These are phyloP conservation scores for Spodoptera frugiperda DNA, from an alignment of 1,140 invertebrate genomes.

Conservation along the genomic window DNA sequence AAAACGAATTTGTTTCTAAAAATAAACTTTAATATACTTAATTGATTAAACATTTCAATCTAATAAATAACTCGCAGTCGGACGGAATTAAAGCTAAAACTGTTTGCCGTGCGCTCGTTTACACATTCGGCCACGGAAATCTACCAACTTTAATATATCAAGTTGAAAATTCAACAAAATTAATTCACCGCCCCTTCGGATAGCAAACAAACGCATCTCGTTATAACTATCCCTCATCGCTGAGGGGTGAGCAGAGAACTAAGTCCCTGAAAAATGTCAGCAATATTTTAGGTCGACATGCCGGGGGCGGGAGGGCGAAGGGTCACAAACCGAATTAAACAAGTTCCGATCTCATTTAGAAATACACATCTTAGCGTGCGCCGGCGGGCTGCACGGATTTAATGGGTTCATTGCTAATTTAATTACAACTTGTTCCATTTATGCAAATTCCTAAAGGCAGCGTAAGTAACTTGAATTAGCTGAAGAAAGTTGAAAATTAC, in stretches of 20 bases:
- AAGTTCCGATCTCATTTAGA: slow-evolving; percentile 63
- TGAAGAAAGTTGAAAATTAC: neutral
- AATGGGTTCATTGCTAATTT: slow-evolving; percentile 26
- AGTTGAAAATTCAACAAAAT: slow-evolving; percentile 52
- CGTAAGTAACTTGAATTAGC: too few species aligned
- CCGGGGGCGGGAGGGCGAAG: slow-evolving; percentile 39
- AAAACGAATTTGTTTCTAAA: slow-evolving; percentile 6
- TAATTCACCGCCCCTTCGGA: slow-evolving; percentile 55
- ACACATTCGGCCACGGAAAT: slow-evolving; percentile 25
- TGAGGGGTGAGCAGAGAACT: slow-evolving; percentile 47
- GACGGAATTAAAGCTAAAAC: slow-evolving; percentile 10
- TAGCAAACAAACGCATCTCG: slow-evolving; percentile 51
- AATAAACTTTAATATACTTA: neutral
- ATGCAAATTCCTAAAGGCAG: neutral
- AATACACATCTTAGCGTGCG: slow-evolving; percentile 34
- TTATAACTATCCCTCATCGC: slow-evolving; percentile 66
- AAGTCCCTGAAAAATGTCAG: slow-evolving; percentile 69
- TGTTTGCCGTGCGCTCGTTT: slow-evolving; percentile 1
- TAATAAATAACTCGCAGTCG: slow-evolving; percentile 2
- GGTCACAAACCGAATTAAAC: slow-evolving; percentile 61
- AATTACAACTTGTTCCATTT: slow-evolving; percentile 16
- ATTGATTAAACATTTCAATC: slow-evolving; percentile 1
- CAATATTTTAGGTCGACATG: slow-evolving; percentile 63
- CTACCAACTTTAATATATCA: slow-evolving; percentile 47
- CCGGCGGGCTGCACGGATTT: slow-evolving; percentile 1